Evolutionary conservation across 1,140 invertebrate species (phyloP).

Genomic region (Drosophila takahashii): DNA sequence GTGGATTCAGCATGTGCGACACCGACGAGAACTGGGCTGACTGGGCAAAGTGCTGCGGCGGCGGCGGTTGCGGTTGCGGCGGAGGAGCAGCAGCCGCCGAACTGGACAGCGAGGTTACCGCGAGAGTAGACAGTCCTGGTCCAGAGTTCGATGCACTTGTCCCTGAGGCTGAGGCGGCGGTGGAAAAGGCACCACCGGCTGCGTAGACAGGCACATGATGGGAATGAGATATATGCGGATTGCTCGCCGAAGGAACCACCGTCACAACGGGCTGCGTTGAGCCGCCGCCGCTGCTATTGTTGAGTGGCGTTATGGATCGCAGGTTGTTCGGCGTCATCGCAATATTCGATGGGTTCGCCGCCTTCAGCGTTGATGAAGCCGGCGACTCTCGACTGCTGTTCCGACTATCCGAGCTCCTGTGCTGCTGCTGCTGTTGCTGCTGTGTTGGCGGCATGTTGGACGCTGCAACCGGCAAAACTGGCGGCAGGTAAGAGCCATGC

Average conservation of each 20-base stretch:
- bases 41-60: slow-evolving; percentile 45
- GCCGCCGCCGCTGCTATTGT: slow-evolving; percentile 41
- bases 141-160: slow-evolving; percentile 42
- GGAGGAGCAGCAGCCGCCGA: slow-evolving; percentile 23
- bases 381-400: slow-evolving; percentile 85
- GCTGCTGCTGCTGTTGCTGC: slow-evolving; percentile 17
- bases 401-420: slow-evolving; percentile 87
- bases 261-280: slow-evolving; percentile 28
- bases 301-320: slow-evolving; percentile 69
- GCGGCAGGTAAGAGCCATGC: slow-evolving; percentile 88
- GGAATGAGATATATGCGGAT: slow-evolving; percentile 47
- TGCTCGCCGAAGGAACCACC: slow-evolving; percentile 21
- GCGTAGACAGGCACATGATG: slow-evolving; percentile 49
- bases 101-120: slow-evolving; percentile 23
- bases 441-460: slow-evolving; percentile 87
- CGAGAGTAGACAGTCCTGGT: slow-evolving; percentile 26
- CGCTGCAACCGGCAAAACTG: slow-evolving; percentile 85
- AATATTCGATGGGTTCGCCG: slow-evolving; percentile 83
- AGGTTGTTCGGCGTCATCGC: slow-evolving; percentile 32
- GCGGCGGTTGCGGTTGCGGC: background rate
- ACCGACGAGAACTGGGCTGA: slow-evolving; percentile 54
- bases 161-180: slow-evolving; percentile 25
- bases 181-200: slow-evolving; percentile 26
- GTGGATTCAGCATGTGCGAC: slow-evolving; percentile 63
- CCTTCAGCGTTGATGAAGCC: slow-evolving; percentile 81